Evolutionary conservation across 2,113 vertebrate species (phyloP).

Genomic region (Aldabrachelys gigantea): DNA sequence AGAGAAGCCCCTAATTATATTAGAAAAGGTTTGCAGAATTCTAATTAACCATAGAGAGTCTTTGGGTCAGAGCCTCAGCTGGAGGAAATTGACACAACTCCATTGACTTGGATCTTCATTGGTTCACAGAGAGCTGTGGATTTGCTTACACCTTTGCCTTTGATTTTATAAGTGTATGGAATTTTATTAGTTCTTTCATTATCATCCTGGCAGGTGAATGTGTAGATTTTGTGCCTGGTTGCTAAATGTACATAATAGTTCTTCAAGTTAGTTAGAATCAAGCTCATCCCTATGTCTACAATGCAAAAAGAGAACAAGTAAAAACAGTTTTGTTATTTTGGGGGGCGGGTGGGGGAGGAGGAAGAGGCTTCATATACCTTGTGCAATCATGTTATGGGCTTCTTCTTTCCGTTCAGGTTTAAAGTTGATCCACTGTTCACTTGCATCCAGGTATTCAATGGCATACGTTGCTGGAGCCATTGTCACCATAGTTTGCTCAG

Average conservation of each 20-base stretch:
- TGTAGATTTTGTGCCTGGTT: neutral
- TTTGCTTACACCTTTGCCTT: too few species aligned
- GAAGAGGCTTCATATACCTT: constrained; percentile 57
- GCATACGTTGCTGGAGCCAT: constrained; percentile 80
- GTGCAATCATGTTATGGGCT: constrained; percentile 73
- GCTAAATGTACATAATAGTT: neutral
- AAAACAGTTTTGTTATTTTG: fast-evolving
- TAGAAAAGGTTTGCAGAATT: too few species aligned
- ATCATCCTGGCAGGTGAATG: neutral
- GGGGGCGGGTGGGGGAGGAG: too few species aligned
- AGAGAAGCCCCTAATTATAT: too few species aligned
- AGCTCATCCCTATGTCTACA: fast-evolving
- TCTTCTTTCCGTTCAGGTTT: constrained; percentile 69
- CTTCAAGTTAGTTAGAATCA: neutral
- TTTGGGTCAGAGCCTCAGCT: too few species aligned
- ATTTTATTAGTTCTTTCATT: neutral
- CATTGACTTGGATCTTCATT: too few species aligned
- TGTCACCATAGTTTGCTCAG: constrained; percentile 81
- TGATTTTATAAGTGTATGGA: neutral
- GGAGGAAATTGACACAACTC: too few species aligned
- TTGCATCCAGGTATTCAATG: constrained; percentile 81
- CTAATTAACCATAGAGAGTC: too few species aligned
- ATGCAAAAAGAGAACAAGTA: fast-evolving
- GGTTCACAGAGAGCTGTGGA: too few species aligned
- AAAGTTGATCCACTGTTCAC: constrained; percentile 75